Evolutionary conservation across 2,797 vertebrate species (phyloP), one percentile per base, ranked within the genome.

Genomic region (Ptychadena robeensis): DNA sequence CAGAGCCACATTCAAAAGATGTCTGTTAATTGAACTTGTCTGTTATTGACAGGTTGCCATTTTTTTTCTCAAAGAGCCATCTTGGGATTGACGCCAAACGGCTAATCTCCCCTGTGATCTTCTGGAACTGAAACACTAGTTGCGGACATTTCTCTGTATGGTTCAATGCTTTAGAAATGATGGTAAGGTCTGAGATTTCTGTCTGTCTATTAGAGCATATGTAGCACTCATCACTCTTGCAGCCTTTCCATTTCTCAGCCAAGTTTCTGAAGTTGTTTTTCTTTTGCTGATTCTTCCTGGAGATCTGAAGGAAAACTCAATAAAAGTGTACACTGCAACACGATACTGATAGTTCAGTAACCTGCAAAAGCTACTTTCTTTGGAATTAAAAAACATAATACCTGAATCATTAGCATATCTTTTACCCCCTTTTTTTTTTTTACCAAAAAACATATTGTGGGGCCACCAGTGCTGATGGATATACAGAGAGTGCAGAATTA

Each of bases 31-130:
- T 61, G 59, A 61, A 61, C 59, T 25, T 28, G 25, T 61, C 59
- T 61, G 59, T 61, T 61, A 61, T 61, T 61, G 59, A 61, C 59
- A 61, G n/a, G 59, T 27, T 61, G 59, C 28, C 59, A 27, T 61
- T 28, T 61, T 53, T 44, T 61, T 61, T 61, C 59, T 25, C 59
- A 61, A 61, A 61, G n/a, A 25, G 59, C 59, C 3, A 28, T 15
- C 11, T 61, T 25, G 59, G 59, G 27, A 28, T 61, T 12, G 9
- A 61, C 11, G 59, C 59, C 59, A 61, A 59, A n/a, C 2, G 59
- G 25, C 11, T 61, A 61, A 61, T 61, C 59, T 61, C 4, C 12
- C 59, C 59, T 61, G 25, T 61, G 25, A 61, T 27, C 59, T 27
- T 28, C 27, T 61, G 59, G 10, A 61, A 61, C 9, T 61, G 11